Base-by-base conservation (phyloP, 1,140 invertebrate genomes). In the Drosophila ambigua region DNA sequence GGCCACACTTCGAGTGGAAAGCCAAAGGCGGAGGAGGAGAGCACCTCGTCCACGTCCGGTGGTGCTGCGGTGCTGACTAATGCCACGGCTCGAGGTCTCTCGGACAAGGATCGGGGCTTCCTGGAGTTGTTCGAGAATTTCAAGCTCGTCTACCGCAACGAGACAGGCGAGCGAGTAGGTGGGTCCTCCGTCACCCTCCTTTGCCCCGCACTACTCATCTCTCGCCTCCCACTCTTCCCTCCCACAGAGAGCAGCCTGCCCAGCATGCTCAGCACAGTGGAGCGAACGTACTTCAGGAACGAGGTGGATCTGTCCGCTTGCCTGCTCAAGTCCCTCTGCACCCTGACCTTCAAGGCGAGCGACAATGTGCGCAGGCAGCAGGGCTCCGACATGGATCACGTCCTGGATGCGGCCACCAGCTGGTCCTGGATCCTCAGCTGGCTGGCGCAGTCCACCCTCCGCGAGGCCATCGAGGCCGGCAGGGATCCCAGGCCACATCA, bases 71-170 rank as follows among this genome's bases (percentile, higher is more conserved):
- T 5, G 11, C 2, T 20, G 20, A 2, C 8, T 0, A 43, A 52
- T 65, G 24, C 66, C 26, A 55, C 48, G 5, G 44, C 54, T 1
- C 66, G 79, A 6, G 41, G 64, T 1, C 41, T 65, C 2, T 24
- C 58, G 13, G 68, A 79, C 1, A 64, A 73, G 4, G 52, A 79
- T 7, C 28, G 52, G 5, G 53, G 28, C 35, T 59, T 82, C 2
- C 31, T 71, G 4, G 55, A 52, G 41, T 45, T 88, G 2, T 65
- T 91, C 7, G 72, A 91, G 3, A 71, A 87, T 39, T 87, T 91
- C 11, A 91, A 90, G 51, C 57, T 91, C 1, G 55, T 91, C 5
- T 90, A 91, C 52, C 77, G 62, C 50, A 91, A 91, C 31, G 65
- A 59, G 11, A 84, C 75, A 6, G 90, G 90, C 20, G 64, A 66